Base-by-base conservation (phyloP, 2,113 vertebrate species). In the Athene noctua region DNA sequence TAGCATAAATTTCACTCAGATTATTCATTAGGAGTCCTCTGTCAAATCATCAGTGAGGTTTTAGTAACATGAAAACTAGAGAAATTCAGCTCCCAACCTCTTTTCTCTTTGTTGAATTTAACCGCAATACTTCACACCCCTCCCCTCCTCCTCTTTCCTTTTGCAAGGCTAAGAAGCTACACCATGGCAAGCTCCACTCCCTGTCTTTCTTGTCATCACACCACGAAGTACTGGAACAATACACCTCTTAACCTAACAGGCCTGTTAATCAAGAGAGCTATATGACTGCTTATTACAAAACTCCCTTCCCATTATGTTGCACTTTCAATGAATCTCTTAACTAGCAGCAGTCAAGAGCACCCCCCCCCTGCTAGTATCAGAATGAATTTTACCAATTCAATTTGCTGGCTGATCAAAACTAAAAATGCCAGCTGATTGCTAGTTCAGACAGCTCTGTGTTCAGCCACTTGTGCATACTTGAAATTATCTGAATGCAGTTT, bases 401-500 rank as follows among this genome's bases (percentile, higher is more conserved):
- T 96, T 96, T 97, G 97, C 94, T 93, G 89, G 88, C 93, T 96
- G 93, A 93, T 96, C 86, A 87, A 92, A 96, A 96, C 94, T 94
- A 95, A 93, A 97, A 97, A 96, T 87, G 96, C 90, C 95, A 91
- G 71, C 94, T 96, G 97, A 96, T 96, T 95, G 96, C 96, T 82
- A 95, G 95, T 86, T 96, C 96, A 96, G 92, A 96, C 70, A 42
- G 77, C 93, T 95, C 89, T 85, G 42, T 86, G 94, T 92, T 97
- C 94, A 95, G 92, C 94, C 95, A 97, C 96, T 96, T 96, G 94
- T 88, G 90, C 88, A 68, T 36, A 92, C 95, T 97, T 97, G 95
- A 97, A 96, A 96, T 96, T 96, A 96, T 95, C 93, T 94, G 94
- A 96, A 97, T 97, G 95, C 93, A 94, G 96, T 96, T 97, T 97